Percentiles rank a stretch among this genome's conserved stretches.
Evolutionary conservation across 2,888 invertebrate species (phyloP).

Genomic region (Heliconius hortense): DNA sequence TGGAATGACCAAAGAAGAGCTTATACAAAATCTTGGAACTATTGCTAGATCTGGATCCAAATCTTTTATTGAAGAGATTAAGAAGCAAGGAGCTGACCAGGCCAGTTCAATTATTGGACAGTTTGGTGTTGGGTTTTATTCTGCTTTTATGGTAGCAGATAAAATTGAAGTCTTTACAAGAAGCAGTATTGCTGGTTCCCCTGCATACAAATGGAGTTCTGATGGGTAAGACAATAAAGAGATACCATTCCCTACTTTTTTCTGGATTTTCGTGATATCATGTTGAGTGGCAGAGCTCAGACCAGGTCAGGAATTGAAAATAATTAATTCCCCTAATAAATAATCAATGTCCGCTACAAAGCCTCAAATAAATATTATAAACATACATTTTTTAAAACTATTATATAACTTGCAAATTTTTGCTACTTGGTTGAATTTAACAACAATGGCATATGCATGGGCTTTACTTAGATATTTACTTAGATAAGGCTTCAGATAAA

Average conservation of each 20-base stretch:
- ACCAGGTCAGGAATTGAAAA: too few relatives aligned
- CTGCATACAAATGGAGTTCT: constrained; percentile 93
- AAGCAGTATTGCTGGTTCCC: constrained; percentile 84
- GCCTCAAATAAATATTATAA: too few relatives aligned
- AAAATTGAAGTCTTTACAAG: constrained; percentile 95
- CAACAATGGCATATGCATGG: too few relatives aligned
- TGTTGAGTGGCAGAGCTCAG: neutral
- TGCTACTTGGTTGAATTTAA: too few relatives aligned
- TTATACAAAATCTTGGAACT: constrained; percentile 95
- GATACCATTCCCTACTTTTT: neutral
- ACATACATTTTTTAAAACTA: too few relatives aligned
- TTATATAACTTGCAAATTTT: too few relatives aligned
- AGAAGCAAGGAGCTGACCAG: constrained; percentile 83
- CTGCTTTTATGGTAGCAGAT: constrained; percentile 98
- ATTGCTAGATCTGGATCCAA: constrained; percentile 98
- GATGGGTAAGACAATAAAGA: constrained; percentile 88
- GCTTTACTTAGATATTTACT: too few relatives aligned
- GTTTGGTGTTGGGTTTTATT: constrained; percentile 99
- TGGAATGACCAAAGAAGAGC: constrained; percentile 96
- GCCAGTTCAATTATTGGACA: constrained; percentile 95
- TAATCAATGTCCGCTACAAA: too few relatives aligned
- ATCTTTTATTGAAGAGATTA: constrained; percentile 92
- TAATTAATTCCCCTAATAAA: too few relatives aligned
- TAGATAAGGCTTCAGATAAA: too few relatives aligned
- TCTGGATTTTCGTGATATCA: neutral